These are phyloP conservation scores for Bergia sp. DNA, from an alignment of 92 coral and sea anemone species.

Conservation along the genomic window DNA sequence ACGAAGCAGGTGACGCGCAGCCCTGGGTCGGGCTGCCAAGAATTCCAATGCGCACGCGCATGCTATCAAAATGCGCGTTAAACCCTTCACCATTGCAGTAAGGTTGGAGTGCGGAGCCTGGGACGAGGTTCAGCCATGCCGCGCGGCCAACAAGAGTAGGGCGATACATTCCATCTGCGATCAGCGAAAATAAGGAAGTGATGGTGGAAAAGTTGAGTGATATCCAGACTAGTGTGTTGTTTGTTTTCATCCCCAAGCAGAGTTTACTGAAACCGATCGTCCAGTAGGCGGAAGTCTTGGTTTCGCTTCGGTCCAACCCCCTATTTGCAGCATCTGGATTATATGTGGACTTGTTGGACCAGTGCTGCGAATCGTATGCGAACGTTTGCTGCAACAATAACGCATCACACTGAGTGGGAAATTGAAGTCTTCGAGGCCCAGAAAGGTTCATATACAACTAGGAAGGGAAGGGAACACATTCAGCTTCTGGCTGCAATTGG, in stretches of 20 bases:
- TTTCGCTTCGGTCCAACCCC: constrained; percentile 49
- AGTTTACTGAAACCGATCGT: constrained; percentile 44
- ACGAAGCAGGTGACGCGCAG: constrained; percentile 43
- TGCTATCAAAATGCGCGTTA: background rate
- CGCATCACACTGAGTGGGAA: too few relatives aligned
- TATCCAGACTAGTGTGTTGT: constrained; percentile 44
- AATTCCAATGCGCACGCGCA: constrained; percentile 36
- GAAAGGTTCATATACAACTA: too few relatives aligned
- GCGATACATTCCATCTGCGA: constrained; percentile 56
- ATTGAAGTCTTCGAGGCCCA: too few relatives aligned
- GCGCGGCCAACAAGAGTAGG: constrained; percentile 42
- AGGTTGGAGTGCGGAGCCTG: constrained; percentile 52
- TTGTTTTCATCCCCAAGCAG: constrained; percentile 60
- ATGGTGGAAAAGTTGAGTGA: constrained; percentile 19
- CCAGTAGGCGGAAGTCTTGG: constrained; percentile 59
- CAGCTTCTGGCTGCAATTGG: too few relatives aligned
- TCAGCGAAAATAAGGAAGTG: constrained; percentile 48
- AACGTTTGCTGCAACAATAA: constrained; percentile 46
- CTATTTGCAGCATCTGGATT: constrained; percentile 41
- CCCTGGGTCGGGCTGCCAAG: constrained; percentile 1
- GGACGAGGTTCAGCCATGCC: constrained; percentile 49
- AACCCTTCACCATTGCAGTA: constrained; percentile 56
- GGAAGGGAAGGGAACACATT: too few relatives aligned
- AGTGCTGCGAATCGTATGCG: constrained; percentile 41
- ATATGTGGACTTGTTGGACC: constrained; percentile 49